Evolutionary conservation across 2,888 invertebrate species (phyloP), one percentile per base, ranked within the genome.

Genomic region (Melanotus villosus): DNA sequence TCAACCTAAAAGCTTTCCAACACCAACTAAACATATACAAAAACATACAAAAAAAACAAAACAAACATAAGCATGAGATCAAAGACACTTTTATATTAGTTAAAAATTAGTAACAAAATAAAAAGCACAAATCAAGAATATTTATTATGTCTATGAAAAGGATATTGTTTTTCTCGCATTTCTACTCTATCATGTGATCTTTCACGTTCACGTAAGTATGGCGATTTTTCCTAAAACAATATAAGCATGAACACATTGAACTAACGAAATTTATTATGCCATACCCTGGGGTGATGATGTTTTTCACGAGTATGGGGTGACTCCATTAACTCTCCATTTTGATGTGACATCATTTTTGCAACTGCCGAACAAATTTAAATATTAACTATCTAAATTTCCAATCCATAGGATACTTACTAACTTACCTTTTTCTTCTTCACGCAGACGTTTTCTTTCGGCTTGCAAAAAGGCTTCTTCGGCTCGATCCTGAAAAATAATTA

Each of bases 161-260:
- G 92, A 91, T 94, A 94, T 90, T 93, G 93, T 89, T 94, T 94
- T 76, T 94, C 94, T 82, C 92, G 86, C 73, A 89, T 86, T 82
- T 92, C 92, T 75, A 89, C 88, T 73, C 90, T 87, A 75, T 94
- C 94, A 77, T 94, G 92, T 45, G 93, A 93, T 76, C 93, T 89
- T 81, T 92, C 91, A 76, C 92, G 86, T 75, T 90, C 90, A 80
- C 89, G 86, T 54, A 85, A 80, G 80, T 93, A 93, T 4, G 94
- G 93, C 47, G 94, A 93, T 81, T 94, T 92, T 81, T 94, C 94
- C 94, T 94, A 86, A 74, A 82, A 78, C 79, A 62, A 74, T 56
- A 71, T 56, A 67, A 47, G 47, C 10, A n/a, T 21, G 2, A 32
- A 54, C 9, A 18, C 1, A 16, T 18, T 18, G 1, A 19, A 19